Conservation (phyloP, 92 coral and sea anemone species). For the Palythoa grandis region DNA sequence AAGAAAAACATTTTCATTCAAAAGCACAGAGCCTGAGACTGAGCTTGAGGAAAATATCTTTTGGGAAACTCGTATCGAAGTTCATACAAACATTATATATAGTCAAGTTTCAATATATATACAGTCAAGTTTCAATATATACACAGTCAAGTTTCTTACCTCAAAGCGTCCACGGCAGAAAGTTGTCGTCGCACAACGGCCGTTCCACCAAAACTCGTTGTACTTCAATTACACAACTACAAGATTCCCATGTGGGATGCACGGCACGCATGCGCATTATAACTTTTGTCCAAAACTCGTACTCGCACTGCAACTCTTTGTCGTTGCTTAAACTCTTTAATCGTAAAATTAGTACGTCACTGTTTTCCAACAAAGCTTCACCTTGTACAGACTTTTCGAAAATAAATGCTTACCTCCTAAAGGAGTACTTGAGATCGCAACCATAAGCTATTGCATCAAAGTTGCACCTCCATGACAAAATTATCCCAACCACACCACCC, state of each 20-base stretch:
- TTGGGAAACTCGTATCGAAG: background rate
- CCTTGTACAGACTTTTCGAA: background rate
- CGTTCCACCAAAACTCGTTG: background rate
- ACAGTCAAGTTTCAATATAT: background rate
- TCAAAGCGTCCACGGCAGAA: background rate
- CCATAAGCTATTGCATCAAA: slow-evolving; percentile 63
- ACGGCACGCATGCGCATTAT: background rate
- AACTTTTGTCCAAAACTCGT: background rate
- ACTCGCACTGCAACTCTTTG: background rate
- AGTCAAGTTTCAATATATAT: too few species aligned
- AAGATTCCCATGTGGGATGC: slow-evolving; percentile 17
- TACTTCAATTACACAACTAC: background rate
- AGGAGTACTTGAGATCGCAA: slow-evolving; percentile 74
- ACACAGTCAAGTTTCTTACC: slow-evolving; percentile 23
- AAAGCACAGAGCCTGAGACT: slow-evolving; percentile 4
- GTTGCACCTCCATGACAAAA: slow-evolving; percentile 74
- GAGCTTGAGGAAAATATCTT: slow-evolving; percentile 19
- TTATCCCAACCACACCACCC: slow-evolving; percentile 80
- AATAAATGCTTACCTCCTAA: slow-evolving; percentile 61
- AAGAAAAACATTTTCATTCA: background rate
- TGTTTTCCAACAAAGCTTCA: background rate
- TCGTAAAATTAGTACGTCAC: too few species aligned
- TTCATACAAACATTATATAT: background rate
- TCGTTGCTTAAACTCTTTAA: background rate
- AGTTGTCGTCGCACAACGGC: background rate